Conservation (phyloP, 2,888 invertebrate species). For the Zele albiditarsus region DNA sequence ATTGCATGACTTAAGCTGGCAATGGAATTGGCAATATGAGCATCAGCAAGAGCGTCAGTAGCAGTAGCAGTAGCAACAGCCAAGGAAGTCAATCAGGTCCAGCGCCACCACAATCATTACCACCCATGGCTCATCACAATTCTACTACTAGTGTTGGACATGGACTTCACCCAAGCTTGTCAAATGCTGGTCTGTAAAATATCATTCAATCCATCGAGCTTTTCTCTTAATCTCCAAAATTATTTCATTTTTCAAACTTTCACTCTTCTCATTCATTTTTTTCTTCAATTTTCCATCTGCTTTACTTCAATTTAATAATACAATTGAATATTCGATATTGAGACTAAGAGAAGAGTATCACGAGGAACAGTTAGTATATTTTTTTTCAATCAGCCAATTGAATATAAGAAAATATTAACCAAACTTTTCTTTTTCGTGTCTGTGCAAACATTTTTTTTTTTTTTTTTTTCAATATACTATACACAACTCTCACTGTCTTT, state of each 20-base stretch:
- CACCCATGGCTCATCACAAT: slow-evolving; percentile 58
- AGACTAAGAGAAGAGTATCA: slow-evolving; percentile 5
- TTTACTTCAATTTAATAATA: background rate
- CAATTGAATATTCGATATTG: background rate
- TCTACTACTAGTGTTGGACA: slow-evolving; percentile 56
- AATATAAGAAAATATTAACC: background rate
- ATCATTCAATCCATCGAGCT: slow-evolving; percentile 46
- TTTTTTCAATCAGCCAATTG: background rate
- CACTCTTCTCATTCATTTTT: background rate
- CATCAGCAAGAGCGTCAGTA: slow-evolving; percentile 59
- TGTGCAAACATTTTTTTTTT: background rate
- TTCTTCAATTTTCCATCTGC: background rate
- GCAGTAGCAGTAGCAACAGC: slow-evolving; percentile 67
- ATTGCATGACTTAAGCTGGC: slow-evolving; percentile 70
- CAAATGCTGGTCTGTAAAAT: slow-evolving; percentile 69
- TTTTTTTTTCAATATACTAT: background rate
- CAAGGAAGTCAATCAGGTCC: slow-evolving; percentile 69
- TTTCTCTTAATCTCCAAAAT: slow-evolving; percentile 38
- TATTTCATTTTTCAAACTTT: slow-evolving; percentile 1
- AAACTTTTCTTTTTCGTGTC: background rate
- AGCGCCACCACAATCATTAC: slow-evolving; percentile 58
- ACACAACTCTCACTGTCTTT: slow-evolving; percentile 14
- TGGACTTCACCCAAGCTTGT: slow-evolving; percentile 57
- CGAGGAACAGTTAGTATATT: background rate
- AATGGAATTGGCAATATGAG: slow-evolving; percentile 61